These are phyloP conservation scores for Cyclina sinensis DNA, from an alignment of 1,140 invertebrate species.

Conservation along the genomic window DNA sequence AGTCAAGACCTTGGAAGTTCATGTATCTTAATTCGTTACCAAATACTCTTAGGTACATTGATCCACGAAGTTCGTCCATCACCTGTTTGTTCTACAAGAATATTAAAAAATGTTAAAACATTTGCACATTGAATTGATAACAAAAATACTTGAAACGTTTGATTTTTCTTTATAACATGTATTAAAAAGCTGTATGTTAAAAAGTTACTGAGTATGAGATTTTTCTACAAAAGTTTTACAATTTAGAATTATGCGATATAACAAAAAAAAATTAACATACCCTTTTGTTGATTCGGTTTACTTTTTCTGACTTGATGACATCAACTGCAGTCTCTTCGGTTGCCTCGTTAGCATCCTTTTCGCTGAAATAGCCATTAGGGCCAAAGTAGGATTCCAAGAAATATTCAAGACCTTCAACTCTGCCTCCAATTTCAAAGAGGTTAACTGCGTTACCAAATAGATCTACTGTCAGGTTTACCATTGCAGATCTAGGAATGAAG, in stretches of 20 bases:
- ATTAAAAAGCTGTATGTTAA: too few species aligned
- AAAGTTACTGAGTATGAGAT: too few species aligned
- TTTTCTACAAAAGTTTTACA: too few species aligned
- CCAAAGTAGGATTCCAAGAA: conserved; percentile 94
- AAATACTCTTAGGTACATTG: conserved; percentile 85
- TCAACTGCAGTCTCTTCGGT: conserved; percentile 57
- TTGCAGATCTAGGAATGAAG: conserved; percentile 93
- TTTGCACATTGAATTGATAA: too few species aligned
- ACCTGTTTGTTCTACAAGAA: conserved; percentile 33
- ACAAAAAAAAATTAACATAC: too few species aligned
- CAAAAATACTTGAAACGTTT: too few species aligned
- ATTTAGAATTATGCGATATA: too few species aligned
- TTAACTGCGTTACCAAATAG: conserved; percentile 95
- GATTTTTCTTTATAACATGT: too few species aligned
- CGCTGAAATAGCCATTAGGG: conserved; percentile 77
- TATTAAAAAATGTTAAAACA: too few species aligned
- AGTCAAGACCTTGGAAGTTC: conserved; percentile 81
- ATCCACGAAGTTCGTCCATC: conserved; percentile 80
- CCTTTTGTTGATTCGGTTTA: conserved; percentile 66
- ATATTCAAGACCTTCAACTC: conserved; percentile 95
- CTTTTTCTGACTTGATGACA: conserved; percentile 64
- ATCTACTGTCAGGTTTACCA: conserved; percentile 94
- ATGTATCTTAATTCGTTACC: conserved; percentile 86
- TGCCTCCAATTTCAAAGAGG: conserved; percentile 93
- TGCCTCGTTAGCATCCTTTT: conserved; percentile 63